phyloP scores from a whole-genome alignment of 2,888 invertebrate species.

The Mantis religiosa region DNA sequence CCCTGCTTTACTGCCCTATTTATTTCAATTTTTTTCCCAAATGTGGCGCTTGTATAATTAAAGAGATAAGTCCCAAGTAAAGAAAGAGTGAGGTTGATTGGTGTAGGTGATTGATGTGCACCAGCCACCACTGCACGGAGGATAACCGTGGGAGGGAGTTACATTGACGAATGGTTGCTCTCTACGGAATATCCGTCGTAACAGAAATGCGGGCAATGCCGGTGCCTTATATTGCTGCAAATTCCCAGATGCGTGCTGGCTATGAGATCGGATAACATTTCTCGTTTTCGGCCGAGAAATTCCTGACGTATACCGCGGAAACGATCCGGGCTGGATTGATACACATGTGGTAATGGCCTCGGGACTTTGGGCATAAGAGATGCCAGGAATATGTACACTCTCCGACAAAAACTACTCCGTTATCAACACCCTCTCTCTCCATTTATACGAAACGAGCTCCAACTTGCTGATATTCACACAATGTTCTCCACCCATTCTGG shows the following conservation, averaged over 20 bases:
- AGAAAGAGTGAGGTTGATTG: background rate
- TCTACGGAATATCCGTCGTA: background rate
- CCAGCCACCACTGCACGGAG: background rate
- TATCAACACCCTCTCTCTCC: too few species aligned
- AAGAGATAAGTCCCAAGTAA: background rate
- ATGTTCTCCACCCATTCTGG: too few species aligned
- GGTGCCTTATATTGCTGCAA: background rate
- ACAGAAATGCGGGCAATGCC: background rate
- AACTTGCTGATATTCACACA: too few species aligned
- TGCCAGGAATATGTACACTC: background rate
- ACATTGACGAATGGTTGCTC: background rate
- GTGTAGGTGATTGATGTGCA: background rate
- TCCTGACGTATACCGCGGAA: background rate
- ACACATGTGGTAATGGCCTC: background rate
- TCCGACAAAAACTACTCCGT: background rate
- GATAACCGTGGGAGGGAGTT: background rate
- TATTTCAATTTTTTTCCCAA: too few species aligned
- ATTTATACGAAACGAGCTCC: too few species aligned
- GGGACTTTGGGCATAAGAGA: background rate
- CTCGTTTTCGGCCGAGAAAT: background rate
- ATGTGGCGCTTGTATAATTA: background rate
- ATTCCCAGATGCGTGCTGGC: background rate
- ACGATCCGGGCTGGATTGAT: background rate
- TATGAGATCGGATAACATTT: background rate
- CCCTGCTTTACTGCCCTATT: too few species aligned